Conservation (phyloP, 2,888 invertebrate species). For the Crematogaster levior region DNA sequence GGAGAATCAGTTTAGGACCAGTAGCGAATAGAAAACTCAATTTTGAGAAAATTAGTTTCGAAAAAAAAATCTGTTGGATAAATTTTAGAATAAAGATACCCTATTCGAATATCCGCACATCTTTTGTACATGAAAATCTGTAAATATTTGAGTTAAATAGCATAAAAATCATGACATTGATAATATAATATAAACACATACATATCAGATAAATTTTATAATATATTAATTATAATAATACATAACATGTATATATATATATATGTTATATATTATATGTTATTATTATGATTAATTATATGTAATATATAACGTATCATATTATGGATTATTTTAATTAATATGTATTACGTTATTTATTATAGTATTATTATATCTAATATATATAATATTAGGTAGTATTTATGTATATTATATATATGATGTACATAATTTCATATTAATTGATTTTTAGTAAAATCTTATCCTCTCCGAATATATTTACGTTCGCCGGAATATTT, state of each 20-base stretch:
- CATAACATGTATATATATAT: too few relatives aligned
- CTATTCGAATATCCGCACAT: too few relatives aligned
- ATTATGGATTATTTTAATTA: too few relatives aligned
- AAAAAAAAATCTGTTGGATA: background rate
- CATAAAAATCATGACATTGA: background rate
- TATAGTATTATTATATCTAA: background rate
- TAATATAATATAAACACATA: too few relatives aligned
- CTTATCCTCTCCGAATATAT: background rate
- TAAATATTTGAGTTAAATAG: background rate
- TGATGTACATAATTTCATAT: background rate
- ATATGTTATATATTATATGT: too few relatives aligned
- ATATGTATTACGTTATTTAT: too few relatives aligned
- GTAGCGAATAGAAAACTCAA: background rate
- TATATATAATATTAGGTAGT: too few relatives aligned
- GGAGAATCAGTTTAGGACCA: background rate
- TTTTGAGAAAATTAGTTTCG: background rate
- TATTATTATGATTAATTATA: too few relatives aligned
- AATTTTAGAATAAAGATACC: background rate
- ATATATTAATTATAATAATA: too few relatives aligned
- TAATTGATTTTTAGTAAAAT: background rate
- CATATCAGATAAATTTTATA: background rate
- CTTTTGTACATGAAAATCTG: background rate
- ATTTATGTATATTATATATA: too few relatives aligned
- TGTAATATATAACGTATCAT: too few relatives aligned
- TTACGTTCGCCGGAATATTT: background rate